Percentiles rank a stretch among this genome's conserved stretches.
Conservation (phyloP, 2,797 vertebrate genomes). For the Falco rusticolus region DNA sequence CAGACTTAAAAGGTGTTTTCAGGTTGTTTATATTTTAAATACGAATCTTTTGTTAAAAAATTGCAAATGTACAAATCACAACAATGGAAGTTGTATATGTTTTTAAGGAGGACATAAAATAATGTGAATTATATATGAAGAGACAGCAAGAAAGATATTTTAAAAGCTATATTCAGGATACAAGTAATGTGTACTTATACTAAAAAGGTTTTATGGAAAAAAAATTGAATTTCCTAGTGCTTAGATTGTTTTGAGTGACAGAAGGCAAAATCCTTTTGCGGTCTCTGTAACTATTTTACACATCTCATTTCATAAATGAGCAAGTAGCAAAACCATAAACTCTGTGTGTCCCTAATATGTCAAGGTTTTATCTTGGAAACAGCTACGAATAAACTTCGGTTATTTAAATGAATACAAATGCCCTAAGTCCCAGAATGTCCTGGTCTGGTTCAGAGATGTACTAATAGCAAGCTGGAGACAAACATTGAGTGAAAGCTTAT, state of each 20-base stretch:
- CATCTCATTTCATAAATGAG: background rate
- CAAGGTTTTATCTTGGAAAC: background rate
- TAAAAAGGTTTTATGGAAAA: background rate
- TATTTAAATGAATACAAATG: background rate
- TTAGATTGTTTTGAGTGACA: background rate
- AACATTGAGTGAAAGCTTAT: background rate
- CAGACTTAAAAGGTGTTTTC: background rate
- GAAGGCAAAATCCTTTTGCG: background rate
- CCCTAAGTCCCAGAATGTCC: background rate
- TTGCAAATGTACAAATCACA: background rate
- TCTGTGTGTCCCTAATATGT: background rate
- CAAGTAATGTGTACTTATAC: background rate
- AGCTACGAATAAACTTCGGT: background rate
- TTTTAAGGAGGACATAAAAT: background rate
- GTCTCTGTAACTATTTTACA: background rate
- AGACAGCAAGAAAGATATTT: background rate
- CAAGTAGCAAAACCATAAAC: background rate
- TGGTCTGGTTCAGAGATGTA: background rate
- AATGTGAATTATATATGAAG: background rate
- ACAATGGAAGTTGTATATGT: background rate
- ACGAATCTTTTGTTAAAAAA: background rate
- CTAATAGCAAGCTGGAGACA: background rate
- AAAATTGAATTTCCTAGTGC: background rate
- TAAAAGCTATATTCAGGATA: background rate
- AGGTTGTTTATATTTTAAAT: background rate